A percentile compares a stretch with the other conserved stretches of the same genome.
phyloP scores from a whole-genome alignment of 92 coral and sea anemone species.

The Hydrozoanthus gracilis region DNA sequence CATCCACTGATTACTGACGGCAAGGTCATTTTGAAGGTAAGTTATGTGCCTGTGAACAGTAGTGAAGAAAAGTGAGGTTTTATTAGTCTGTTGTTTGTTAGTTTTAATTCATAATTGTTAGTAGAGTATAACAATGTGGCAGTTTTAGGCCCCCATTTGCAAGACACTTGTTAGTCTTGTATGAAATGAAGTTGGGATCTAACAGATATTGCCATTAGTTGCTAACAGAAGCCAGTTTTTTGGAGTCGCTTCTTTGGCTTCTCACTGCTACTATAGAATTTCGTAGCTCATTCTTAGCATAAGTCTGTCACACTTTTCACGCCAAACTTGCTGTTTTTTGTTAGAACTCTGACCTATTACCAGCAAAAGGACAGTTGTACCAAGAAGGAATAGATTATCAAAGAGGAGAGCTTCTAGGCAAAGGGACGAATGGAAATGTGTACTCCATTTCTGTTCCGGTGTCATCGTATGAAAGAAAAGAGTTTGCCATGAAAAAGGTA shows the following conservation, averaged over 20 bases:
- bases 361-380: constrained; percentile 33
- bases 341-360: constrained; percentile 18
- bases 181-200: too few relatives aligned
- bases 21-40: constrained; percentile 35
- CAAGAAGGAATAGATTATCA: constrained; percentile 60
- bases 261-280: too few relatives aligned
- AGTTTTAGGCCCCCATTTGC: too few relatives aligned
- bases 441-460: constrained; percentile 28
- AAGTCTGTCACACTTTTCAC: too few relatives aligned
- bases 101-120: too few relatives aligned
- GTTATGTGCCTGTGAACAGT: background rate
- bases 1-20: background rate
- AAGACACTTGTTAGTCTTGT: too few relatives aligned
- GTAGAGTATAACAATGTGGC: too few relatives aligned
- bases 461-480: constrained; percentile 23
- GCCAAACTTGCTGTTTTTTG: too few relatives aligned
- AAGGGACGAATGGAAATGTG: constrained; percentile 70
- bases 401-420: constrained; percentile 53
- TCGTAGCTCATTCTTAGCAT: too few relatives aligned
- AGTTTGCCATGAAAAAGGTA: constrained; percentile 73
- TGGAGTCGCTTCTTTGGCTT: too few relatives aligned
- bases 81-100: background rate
- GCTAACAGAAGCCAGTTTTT: too few relatives aligned
- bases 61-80: background rate
- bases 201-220: too few relatives aligned